Evolutionary conservation across 2,113 vertebrate species (phyloP).

Genomic region (Donacobius atricapilla): DNA sequence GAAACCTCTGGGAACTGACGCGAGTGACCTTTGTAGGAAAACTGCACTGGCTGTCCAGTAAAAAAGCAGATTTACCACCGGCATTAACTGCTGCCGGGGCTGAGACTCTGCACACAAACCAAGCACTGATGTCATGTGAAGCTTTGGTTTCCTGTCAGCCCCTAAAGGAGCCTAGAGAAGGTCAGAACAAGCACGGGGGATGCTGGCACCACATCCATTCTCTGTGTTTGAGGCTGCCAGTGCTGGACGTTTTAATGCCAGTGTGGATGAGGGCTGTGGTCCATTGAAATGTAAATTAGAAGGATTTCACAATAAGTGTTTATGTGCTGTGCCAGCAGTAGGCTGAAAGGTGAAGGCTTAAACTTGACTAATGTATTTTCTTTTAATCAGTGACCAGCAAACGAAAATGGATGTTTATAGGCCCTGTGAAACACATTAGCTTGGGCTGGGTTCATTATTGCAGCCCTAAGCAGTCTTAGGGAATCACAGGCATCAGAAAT

Average conservation of each 20-base stretch:
- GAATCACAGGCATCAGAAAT: not conserved
- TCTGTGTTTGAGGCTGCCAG: not conserved
- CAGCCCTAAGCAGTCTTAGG: not conserved
- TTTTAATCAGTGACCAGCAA: not conserved
- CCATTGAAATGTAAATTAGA: not conserved
- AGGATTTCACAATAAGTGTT: not conserved
- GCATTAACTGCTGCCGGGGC: not conserved
- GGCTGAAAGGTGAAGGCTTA: slow-evolving; percentile 2
- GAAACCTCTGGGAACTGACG: not conserved
- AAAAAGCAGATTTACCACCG: not conserved
- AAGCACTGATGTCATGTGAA: not conserved
- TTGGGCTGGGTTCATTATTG: not conserved
- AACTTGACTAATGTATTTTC: not conserved
- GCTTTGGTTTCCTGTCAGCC: not conserved
- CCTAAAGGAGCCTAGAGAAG: not conserved
- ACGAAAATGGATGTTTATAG: not conserved
- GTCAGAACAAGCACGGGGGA: not conserved
- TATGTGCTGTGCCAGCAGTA: not conserved
- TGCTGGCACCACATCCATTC: not conserved
- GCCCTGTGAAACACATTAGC: not conserved
- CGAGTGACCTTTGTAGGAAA: not conserved
- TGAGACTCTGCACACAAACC: not conserved
- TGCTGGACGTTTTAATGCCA: not conserved
- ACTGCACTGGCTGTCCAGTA: not conserved
- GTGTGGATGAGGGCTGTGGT: not conserved